Evolutionary conservation across 2,797 vertebrate genomes (phyloP).

Genomic region (Melanotaenia maccullochi): DNA sequence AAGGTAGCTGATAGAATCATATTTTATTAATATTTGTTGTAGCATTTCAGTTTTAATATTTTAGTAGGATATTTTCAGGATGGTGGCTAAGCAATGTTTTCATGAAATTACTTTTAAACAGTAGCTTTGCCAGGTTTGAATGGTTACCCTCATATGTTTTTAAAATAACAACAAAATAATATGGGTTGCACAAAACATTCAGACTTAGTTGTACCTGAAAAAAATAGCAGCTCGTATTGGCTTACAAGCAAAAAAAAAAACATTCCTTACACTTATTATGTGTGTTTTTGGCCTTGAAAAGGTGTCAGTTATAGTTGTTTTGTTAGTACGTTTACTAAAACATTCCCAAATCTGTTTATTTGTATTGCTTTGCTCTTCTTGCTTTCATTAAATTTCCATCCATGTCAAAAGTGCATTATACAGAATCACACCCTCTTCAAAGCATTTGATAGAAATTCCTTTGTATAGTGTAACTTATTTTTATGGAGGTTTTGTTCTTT

Average conservation of each 20-base stretch:
- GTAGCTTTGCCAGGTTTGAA: background rate
- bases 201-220: background rate
- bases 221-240: background rate
- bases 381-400: slow-evolving; percentile 11
- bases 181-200: background rate
- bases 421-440: slow-evolving; percentile 7
- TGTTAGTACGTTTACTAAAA: background rate
- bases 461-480: slow-evolving; percentile 16
- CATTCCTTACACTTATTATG: background rate
- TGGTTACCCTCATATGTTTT: background rate
- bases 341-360: too few species aligned
- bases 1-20: background rate
- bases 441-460: slow-evolving; percentile 13
- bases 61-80: background rate
- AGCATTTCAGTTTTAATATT: background rate
- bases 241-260: background rate
- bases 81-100: background rate
- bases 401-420: background rate
- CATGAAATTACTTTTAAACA: background rate
- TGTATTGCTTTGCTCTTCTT: background rate
- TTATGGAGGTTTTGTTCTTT: slow-evolving; percentile 9
- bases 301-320: background rate
- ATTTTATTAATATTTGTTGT: background rate
- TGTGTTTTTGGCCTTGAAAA: background rate
- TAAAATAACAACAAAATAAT: background rate